Evolutionary conservation across 2,888 invertebrate species (phyloP), one percentile per base, ranked within the genome.

Genomic region (Pristionchus japonicus): DNA sequence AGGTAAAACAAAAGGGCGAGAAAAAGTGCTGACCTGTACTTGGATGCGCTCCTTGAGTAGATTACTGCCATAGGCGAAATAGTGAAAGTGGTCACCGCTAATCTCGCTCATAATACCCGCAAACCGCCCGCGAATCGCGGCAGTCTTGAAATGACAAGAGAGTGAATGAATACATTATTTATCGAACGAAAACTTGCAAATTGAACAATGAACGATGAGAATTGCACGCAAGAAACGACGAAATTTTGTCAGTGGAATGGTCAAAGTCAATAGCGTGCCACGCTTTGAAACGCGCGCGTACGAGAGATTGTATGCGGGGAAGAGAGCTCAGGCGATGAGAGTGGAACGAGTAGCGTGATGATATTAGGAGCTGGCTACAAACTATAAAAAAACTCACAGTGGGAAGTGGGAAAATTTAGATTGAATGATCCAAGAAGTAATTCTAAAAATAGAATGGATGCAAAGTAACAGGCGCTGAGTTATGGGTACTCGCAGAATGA

Each of bases 61-160:
- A 43, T 87, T 87, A 43, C 87, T 87, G 27, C 87, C 87, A 40
- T 87, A 87, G 9, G 77, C 87, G 47, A 87, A 87, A 77, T 87
- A 87, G 80, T 87, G 23, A 40, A 87, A 87, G 61, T 57, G 27
- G 27, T 86, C 74, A 1, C 74, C 74, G 74, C 34, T 11, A 31
- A 74, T 47, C 40, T 86, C 86, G 23, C 67, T n/a, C 86, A 86
- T 86, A 27, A 52, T 31, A 34, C 31, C 4, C 52, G 43, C 34
- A 1, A 52, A 83, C 43, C 77, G 77, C 9, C 27, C 77, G n/a
- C 77, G 20, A 15, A n/a, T 27, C 77, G n/a, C 43, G 77, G 27
- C 77, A 77, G 77, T 27, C 27, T 77, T 43, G 43, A 47, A 77
- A 77, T 37, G 70, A 23, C 20, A 70, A 43, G 11, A 9, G 20